Percentiles rank a stretch among this genome's conserved stretches.
These are phyloP conservation scores for Chrysochloris asiatica DNA, from an alignment of 2,113 vertebrate genomes.

Conservation along the genomic window DNA sequence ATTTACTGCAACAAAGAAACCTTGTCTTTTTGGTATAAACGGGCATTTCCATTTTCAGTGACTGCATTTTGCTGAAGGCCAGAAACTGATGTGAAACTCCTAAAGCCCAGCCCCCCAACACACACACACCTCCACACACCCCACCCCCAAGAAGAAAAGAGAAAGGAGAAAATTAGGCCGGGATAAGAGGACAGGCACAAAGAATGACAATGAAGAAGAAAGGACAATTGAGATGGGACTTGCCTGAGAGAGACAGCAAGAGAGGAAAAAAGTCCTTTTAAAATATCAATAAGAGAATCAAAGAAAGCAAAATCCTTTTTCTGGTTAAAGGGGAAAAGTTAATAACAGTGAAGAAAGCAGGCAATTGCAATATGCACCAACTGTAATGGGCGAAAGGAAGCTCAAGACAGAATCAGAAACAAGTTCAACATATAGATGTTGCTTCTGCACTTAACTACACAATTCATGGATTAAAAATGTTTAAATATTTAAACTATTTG, in stretches of 20 bases:
- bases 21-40: not conserved
- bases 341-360: slow-evolving; percentile 73
- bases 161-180: slow-evolving; percentile 41
- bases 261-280: slow-evolving; percentile 74
- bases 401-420: slow-evolving; percentile 59
- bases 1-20: slow-evolving; percentile 45
- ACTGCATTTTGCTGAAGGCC: slow-evolving; percentile 47
- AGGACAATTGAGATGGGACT: slow-evolving; percentile 68
- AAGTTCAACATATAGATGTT: slow-evolving; percentile 37
- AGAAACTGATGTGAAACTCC: slow-evolving; percentile 24
- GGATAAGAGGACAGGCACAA: slow-evolving; percentile 68
- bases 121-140: not conserved
- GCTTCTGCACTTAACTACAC: not conserved
- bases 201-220: slow-evolving; percentile 73
- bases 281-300: slow-evolving; percentile 80
- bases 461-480: slow-evolving; percentile 35
- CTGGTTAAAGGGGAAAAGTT: slow-evolving; percentile 76
- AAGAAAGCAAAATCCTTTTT: slow-evolving; percentile 74
- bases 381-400: slow-evolving; percentile 49
- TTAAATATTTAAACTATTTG: slow-evolving; percentile 52
- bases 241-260: slow-evolving; percentile 66
- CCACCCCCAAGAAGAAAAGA: not conserved
- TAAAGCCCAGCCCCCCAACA: not conserved
- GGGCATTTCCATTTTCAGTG: slow-evolving; percentile 41
- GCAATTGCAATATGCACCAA: slow-evolving; percentile 63